Evolutionary conservation across 2,888 invertebrate species (phyloP), one percentile per base, ranked within the genome.

Genomic region (Monochamus alternatus): DNA sequence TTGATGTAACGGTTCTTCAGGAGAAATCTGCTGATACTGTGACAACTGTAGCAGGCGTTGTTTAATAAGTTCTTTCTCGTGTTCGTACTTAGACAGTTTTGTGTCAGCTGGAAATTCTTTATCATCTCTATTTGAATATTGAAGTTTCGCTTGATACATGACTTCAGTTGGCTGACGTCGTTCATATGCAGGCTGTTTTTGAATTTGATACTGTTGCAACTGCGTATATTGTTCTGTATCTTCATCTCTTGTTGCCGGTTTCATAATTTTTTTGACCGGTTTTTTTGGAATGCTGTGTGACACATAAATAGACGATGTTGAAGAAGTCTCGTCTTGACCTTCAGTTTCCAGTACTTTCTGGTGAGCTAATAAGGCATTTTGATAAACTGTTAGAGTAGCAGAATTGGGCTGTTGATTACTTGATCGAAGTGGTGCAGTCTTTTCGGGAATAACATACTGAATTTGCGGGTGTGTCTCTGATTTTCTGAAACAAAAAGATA

Each of bases 101-200:
- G 58, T 66, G 22, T 31, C 7, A 3, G 66, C 1, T 12, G 44
- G 64, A 32, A 10, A 47, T 22, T 43, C 22, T 10, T 7, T 22
- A 22, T 22, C 8, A 32, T 55, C 74, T 58, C 78, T 75, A 67
- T 75, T 76, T 65, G 72, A 52, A 80, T 79, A 47, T 75, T 76
- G 51, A 76, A 80, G 68, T 70, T 77, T 47, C 47, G 81, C 69
- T 70, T 79, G 71, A 73, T 81, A 78, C 78, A 81, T 80, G 73
- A 82, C 79, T 65, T 81, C 75, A 70, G 82, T 81, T 80, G 78
- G 86, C 86, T 85, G 84, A 83, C 82, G 80, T 65, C 59, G 70
- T 5, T 58, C 69, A 43, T 62, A 52, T 2, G 64, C 69, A 3
- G 59, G 65, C 7, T 68, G 74, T 58, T 70, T 68, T 32, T 75